phyloP scores from a whole-genome alignment of 2,888 invertebrate species.

The Cephus nigrinus region DNA sequence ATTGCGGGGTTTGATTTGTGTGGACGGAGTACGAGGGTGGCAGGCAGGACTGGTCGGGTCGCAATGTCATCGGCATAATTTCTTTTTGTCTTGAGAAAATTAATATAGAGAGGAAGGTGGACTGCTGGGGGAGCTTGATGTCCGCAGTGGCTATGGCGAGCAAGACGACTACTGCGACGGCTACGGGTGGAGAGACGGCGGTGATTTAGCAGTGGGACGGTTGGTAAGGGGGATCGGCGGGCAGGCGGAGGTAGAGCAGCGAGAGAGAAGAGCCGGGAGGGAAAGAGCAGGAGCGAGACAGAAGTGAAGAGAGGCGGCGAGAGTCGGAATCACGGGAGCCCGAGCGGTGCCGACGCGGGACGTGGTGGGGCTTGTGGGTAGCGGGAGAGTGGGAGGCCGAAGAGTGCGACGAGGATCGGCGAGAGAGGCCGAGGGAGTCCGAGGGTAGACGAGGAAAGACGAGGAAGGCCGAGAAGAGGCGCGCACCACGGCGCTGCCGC shows the following conservation, averaged over 20 bases:
- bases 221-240: background rate
- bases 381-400: background rate
- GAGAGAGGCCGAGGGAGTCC: conserved; percentile 9
- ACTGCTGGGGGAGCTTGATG: background rate
- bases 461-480: conserved; percentile 43
- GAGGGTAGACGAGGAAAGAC: conserved; percentile 39
- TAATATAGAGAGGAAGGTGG: background rate
- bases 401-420: conserved; percentile 3
- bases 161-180: background rate
- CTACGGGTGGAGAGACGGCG: background rate
- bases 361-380: background rate
- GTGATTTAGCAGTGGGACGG: background rate
- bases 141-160: background rate
- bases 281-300: conserved; percentile 28
- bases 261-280: conserved; percentile 6
- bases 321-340: background rate
- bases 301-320: background rate
- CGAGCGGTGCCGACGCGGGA: background rate
- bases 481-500: conserved; percentile 31
- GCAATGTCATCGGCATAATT: background rate
- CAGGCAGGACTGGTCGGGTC: background rate
- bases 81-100: background rate
- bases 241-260: conserved; percentile 36
- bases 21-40: background rate
- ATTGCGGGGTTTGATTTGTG: background rate